Conservation (phyloP, 1,140 invertebrate genomes). For the Pseudomyrmex concolor region DNA sequence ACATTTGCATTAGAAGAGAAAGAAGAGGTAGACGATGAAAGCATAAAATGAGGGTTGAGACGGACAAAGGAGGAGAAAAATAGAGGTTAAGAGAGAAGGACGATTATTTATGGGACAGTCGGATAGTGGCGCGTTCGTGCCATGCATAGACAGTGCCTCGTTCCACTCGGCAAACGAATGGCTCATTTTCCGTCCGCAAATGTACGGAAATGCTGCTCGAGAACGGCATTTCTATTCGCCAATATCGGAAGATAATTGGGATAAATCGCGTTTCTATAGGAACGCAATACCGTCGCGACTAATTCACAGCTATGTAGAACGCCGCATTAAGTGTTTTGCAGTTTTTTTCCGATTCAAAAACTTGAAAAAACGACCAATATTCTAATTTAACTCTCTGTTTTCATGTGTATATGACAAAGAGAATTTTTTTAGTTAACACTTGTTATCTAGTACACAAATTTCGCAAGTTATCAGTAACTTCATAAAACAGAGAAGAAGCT, state of each 20-base stretch:
- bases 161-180: constrained; percentile 77
- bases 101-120: constrained; percentile 81
- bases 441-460: not conserved
- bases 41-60: constrained; percentile 67
- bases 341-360: not conserved
- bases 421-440: not conserved
- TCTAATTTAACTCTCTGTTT: not conserved
- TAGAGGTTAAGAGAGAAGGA: constrained; percentile 45
- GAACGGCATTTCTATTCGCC: constrained; percentile 82
- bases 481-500: not conserved
- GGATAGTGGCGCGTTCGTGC: constrained; percentile 80
- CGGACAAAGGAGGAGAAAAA: constrained; percentile 10
- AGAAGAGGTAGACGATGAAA: constrained; percentile 67
- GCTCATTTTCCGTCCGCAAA: constrained; percentile 79
- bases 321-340: not conserved
- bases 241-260: constrained; percentile 75
- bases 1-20: constrained; percentile 36
- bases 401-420: not conserved
- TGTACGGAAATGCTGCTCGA: constrained; percentile 79
- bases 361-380: not conserved
- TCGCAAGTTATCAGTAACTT: not conserved
- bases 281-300: constrained; percentile 68
- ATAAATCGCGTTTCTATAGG: constrained; percentile 79
- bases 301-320: not conserved
- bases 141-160: constrained; percentile 82